Evolutionary conservation across 2,113 vertebrate genomes (phyloP).

Genomic region (Mastomys coucha): DNA sequence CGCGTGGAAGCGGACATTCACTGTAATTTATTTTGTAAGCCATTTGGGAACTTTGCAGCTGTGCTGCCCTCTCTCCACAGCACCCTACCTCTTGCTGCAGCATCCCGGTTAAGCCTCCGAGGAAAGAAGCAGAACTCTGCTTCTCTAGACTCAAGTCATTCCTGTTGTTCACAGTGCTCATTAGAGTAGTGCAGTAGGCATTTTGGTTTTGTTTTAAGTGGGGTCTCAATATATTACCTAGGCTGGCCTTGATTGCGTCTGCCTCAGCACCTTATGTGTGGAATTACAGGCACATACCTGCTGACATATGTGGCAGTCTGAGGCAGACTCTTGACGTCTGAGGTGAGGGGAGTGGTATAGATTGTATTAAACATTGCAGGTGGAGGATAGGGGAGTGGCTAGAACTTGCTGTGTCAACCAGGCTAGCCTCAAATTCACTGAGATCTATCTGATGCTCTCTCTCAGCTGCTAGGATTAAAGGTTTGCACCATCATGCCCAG

Average conservation of each 20-base stretch:
- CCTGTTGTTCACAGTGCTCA: background rate
- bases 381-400: background rate
- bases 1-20: too few relatives aligned
- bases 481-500: background rate
- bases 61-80: background rate
- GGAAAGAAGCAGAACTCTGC: background rate
- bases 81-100: fast-evolving
- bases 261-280: background rate
- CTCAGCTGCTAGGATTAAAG: background rate
- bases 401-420: background rate
- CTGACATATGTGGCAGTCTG: too few relatives aligned
- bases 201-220: background rate
- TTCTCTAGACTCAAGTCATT: background rate
- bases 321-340: too few relatives aligned
- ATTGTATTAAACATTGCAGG: background rate
- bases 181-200: background rate
- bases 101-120: background rate
- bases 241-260: background rate
- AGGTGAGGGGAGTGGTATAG: background rate
- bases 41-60: background rate
- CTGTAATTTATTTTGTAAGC: background rate
- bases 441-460: background rate
- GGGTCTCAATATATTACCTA: background rate
- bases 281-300: background rate
- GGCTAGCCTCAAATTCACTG: background rate